Percentiles rank a stretch among this genome's conserved stretches.
phyloP scores from a whole-genome alignment of 2,888 invertebrate genomes.

The Nemoura dubitans region DNA sequence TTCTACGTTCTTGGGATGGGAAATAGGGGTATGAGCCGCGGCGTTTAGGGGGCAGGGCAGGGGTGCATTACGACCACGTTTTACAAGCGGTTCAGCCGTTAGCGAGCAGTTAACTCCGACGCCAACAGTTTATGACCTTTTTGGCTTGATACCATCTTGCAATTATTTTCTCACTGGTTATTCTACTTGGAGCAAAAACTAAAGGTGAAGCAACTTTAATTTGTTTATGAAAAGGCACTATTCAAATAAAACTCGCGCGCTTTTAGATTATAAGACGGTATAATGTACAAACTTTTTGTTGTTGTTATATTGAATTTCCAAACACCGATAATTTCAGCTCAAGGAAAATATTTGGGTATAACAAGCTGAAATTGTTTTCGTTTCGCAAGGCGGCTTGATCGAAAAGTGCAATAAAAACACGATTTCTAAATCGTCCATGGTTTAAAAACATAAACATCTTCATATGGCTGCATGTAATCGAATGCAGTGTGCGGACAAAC shows the following conservation, averaged over 20 bases:
- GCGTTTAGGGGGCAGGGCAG: background rate
- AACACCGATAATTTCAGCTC: background rate
- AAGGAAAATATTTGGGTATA: background rate
- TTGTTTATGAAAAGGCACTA: background rate
- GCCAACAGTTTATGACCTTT: background rate
- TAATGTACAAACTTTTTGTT: background rate
- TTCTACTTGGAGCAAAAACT: background rate
- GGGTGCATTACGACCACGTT: background rate
- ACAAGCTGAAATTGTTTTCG: background rate
- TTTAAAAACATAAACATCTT: background rate
- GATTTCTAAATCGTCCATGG: background rate
- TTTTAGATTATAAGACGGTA: background rate
- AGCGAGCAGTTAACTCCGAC: background rate
- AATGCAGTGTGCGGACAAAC: too few relatives aligned
- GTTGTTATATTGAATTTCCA: background rate
- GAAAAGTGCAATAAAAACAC: background rate
- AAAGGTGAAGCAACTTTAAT: constrained; percentile 1
- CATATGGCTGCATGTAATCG: too few relatives aligned
- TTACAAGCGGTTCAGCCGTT: background rate
- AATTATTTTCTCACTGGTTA: background rate
- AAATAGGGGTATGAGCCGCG: background rate
- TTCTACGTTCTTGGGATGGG: background rate
- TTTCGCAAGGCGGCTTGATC: background rate
- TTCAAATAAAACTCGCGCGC: background rate
- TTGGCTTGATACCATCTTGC: background rate